phyloP scores from a whole-genome alignment of 2,113 vertebrate species.

The Zosterops pallidus region DNA sequence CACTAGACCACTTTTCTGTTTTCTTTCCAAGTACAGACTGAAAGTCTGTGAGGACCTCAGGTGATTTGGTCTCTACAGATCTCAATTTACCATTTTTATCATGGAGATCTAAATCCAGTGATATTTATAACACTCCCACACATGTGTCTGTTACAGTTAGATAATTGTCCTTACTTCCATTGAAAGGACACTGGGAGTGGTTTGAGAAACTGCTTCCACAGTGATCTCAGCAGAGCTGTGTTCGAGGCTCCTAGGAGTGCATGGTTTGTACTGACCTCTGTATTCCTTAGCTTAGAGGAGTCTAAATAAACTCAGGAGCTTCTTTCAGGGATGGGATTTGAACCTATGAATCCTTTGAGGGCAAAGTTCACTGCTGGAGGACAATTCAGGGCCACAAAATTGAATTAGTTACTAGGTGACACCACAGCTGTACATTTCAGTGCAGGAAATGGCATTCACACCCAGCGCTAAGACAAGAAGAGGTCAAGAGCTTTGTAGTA shows the following conservation, averaged over 20 bases:
- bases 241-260: rapidly evolving
- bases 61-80: background rate
- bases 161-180: background rate
- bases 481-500: background rate
- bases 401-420: background rate
- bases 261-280: background rate
- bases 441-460: background rate
- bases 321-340: background rate
- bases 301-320: background rate
- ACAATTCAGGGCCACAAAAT: background rate
- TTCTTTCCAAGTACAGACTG: background rate
- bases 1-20: background rate
- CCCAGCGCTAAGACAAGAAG: background rate
- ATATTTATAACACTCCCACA: background rate
- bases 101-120: background rate
- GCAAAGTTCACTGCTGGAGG: background rate
- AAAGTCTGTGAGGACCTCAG: background rate
- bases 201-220: background rate
- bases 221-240: background rate
- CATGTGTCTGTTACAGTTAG: rapidly evolving
- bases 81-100: background rate
- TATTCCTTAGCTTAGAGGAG: background rate
- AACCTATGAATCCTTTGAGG: background rate
- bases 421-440: background rate
- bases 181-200: background rate